A percentile compares a stretch with the other conserved stretches of the same genome.
Evolutionary conservation across 2,113 vertebrate genomes (phyloP).

Genomic region (Odontophorus gujanensis): DNA sequence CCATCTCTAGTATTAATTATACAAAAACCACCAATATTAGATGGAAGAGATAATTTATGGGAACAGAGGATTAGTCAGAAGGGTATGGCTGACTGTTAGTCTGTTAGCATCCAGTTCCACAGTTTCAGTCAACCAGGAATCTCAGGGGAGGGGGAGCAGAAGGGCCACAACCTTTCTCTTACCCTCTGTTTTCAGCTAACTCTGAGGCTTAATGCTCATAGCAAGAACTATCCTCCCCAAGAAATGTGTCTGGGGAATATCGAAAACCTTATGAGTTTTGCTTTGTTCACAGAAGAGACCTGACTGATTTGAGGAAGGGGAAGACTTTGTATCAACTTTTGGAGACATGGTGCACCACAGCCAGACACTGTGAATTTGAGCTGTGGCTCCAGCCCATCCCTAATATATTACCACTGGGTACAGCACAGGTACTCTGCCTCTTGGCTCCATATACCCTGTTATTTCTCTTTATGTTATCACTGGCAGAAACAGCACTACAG

Average conservation of each 20-base stretch:
- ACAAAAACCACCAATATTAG: constrained; percentile 15
- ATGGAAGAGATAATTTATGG: constrained; percentile 27
- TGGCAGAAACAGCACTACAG: constrained; percentile 26
- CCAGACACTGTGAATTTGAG: constrained; percentile 7
- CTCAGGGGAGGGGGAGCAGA: background rate
- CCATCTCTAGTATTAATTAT: constrained; percentile 47
- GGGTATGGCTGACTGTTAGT: background rate
- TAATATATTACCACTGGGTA: constrained; percentile 29
- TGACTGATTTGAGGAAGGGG: background rate
- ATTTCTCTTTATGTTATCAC: constrained; percentile 52
- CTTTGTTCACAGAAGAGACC: background rate
- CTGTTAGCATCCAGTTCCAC: background rate
- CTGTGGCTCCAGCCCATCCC: background rate
- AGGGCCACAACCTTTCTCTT: background rate
- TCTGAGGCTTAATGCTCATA: background rate
- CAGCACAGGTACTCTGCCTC: background rate
- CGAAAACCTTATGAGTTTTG: background rate
- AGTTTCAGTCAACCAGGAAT: background rate
- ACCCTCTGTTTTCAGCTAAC: background rate
- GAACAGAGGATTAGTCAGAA: constrained; percentile 36
- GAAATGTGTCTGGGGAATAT: background rate
- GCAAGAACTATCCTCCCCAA: background rate
- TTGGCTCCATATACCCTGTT: constrained; percentile 32
- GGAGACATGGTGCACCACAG: background rate
- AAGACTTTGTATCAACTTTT: background rate